These are phyloP conservation scores for Clupea harengus DNA, from an alignment of 2,113 vertebrate genomes.

Conservation along the genomic window DNA sequence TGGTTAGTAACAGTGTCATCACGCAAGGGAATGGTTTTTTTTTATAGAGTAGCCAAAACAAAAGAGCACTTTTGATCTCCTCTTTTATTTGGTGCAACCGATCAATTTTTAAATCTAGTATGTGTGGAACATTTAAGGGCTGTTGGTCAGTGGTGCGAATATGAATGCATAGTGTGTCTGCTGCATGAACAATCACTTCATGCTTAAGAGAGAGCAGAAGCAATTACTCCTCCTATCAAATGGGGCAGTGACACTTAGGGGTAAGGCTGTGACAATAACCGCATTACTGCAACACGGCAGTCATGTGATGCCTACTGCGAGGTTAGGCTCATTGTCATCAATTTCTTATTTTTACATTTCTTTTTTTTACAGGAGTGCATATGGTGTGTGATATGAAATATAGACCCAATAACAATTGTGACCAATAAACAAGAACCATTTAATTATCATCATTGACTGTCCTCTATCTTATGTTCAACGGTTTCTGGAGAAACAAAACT, in stretches of 20 bases:
- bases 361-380: too few relatives aligned
- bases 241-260: neutral
- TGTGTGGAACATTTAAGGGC: neutral
- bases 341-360: too few relatives aligned
- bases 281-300: too few relatives aligned
- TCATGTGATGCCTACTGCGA: too few relatives aligned
- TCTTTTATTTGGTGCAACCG: neutral
- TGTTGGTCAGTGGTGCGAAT: neutral
- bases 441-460: too few relatives aligned
- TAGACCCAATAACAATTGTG: too few relatives aligned
- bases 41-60: neutral
- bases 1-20: neutral
- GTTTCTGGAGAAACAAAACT: too few relatives aligned
- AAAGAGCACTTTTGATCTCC: neutral
- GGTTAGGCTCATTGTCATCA: too few relatives aligned
- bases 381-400: too few relatives aligned
- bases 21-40: neutral
- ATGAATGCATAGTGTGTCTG: neutral
- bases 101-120: neutral
- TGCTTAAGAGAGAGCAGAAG: neutral
- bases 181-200: neutral
- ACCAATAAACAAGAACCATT: too few relatives aligned
- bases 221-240: neutral
- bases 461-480: too few relatives aligned
- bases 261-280: too few relatives aligned